These are phyloP conservation scores for Hippopotamyrus pictus DNA, from an alignment of 2,797 vertebrate genomes.

Conservation along the genomic window DNA sequence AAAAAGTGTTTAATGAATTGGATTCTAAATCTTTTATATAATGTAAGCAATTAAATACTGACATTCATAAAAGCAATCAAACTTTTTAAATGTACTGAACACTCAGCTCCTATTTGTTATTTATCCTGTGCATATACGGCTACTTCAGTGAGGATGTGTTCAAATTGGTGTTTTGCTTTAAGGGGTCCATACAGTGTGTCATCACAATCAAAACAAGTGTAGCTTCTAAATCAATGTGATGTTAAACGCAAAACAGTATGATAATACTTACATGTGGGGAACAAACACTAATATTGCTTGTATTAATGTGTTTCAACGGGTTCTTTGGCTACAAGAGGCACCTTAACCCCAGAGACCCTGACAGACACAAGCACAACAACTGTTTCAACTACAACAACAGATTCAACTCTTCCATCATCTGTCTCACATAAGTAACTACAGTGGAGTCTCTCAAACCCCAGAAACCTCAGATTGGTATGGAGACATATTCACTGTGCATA, in stretches of 20 bases:
- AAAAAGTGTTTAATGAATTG: not conserved
- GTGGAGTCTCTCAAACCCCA: not conserved
- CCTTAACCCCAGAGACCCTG: not conserved
- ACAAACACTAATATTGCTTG: not conserved
- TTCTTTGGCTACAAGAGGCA: not conserved
- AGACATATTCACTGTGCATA: not conserved
- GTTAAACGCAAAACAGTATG: not conserved
- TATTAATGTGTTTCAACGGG: not conserved
- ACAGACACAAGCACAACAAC: not conserved
- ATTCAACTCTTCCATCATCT: not conserved
- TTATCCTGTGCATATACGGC: not conserved
- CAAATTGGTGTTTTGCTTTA: not conserved
- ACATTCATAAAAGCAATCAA: not conserved
- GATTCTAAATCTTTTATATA: not conserved
- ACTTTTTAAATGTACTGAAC: not conserved
- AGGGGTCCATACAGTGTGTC: not conserved
- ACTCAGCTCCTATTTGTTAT: not conserved
- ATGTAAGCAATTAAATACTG: not conserved
- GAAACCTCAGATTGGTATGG: not conserved
- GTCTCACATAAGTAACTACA: not conserved
- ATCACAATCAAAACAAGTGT: not conserved
- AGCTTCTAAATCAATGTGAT: not conserved
- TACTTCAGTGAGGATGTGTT: not conserved
- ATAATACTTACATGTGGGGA: not conserved
- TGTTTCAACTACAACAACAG: not conserved